phyloP scores from a whole-genome alignment of 2,113 vertebrate species.

The Camelus dromedarius region DNA sequence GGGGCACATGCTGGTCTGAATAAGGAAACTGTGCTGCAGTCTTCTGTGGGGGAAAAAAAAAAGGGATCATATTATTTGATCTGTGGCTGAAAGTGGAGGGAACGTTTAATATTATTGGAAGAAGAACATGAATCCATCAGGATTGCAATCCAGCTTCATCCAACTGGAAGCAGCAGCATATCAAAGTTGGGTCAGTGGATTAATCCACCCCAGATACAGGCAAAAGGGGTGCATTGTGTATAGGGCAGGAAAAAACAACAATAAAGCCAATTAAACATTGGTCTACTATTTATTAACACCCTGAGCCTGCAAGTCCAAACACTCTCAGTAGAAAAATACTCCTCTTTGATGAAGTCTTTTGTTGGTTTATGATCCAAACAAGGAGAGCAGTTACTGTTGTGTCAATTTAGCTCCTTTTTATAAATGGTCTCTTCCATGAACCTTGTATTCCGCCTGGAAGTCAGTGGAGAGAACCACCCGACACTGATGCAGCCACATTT shows the following conservation, averaged over 20 bases:
- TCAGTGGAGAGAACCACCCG: background rate
- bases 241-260: background rate
- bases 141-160: background rate
- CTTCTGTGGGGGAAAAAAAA: background rate
- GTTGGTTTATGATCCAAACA: constrained; percentile 28
- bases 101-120: background rate
- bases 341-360: background rate
- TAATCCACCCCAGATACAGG: background rate
- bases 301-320: background rate
- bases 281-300: constrained; percentile 14
- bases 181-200: background rate
- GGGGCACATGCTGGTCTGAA: background rate
- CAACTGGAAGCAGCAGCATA: background rate
- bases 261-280: background rate
- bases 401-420: background rate
- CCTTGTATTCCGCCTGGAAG: background rate
- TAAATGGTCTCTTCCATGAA: background rate
- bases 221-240: background rate
- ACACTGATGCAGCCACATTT: background rate
- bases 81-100: background rate
- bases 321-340: constrained; percentile 4
- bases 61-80: background rate
- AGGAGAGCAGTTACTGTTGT: background rate
- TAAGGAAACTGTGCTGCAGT: background rate
- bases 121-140: background rate